Base-by-base conservation (phyloP, 2,797 vertebrate species). In the Enteromius radiatus region DNA sequence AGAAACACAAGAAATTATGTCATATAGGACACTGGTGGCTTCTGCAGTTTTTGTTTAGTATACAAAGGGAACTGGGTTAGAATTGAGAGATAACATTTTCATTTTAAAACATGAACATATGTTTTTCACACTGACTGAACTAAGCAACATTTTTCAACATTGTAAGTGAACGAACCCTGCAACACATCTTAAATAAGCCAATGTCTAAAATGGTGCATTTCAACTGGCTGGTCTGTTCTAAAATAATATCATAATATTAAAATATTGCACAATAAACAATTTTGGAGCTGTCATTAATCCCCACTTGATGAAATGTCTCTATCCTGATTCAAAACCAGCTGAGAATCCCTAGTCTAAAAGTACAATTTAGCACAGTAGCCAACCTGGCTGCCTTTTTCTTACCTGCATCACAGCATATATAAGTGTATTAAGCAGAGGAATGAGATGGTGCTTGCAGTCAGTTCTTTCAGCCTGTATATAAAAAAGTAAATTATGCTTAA, bases 401-500 rank as follows among this genome's bases (percentile, higher is more conserved):
- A 99, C 97, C 97, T 99, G 97, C 64, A 96, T 91, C 84, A 97
- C 84, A 76, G 96, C 91, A 23, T 97, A 98, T 95, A 98, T 97
- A 77, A 99, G 93, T 0, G 96, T 98, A 91, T 98, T 96, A 77
- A 99, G 94, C 92, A 99, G 87, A 7, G 97, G 98, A 63, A 99
- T 95, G 89, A 99, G 96, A 90, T 93, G 87, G 17, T 89, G 94
- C 43, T 93, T 93, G 23, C 91, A 89, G 87, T 97, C 95, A 87
- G 91, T 90, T 41, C 93, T 91, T 87, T 97, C 96, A 0, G 96
- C 97, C 98, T 98, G 91, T 0, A 76, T 59, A 78, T 41, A 85
- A 81, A 85, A 70, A 26, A 12, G 41, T 17, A 28, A 54, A 43
- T 63, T 4, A 73, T 9, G 11, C 19, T 45, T 36, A 45, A 0